Conservation (phyloP, 2,113 vertebrate genomes). For the Alaudala cheleensis region DNA sequence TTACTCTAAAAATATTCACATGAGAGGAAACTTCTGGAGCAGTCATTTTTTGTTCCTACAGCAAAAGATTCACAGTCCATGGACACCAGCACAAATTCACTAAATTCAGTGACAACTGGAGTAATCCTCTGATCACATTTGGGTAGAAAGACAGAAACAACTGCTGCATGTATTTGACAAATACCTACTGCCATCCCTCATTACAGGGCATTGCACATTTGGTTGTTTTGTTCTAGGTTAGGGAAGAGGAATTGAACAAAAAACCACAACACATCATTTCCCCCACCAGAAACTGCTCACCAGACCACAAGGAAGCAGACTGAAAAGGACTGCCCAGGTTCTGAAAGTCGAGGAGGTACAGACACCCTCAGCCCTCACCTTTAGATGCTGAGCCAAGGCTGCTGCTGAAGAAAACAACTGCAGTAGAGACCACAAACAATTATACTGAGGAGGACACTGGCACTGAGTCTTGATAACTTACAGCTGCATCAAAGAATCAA, state of each 20-base stretch:
- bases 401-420: neutral
- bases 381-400: neutral
- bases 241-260: conserved; percentile 75
- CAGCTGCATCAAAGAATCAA: neutral
- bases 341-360: neutral
- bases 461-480: conserved; percentile 35
- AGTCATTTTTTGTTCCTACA: neutral
- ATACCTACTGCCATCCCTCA: neutral
- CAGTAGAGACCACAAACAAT: neutral
- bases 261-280: conserved; percentile 26
- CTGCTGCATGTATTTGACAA: neutral
- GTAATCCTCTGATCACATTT: neutral
- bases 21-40: neutral
- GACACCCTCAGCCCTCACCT: neutral
- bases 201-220: neutral
- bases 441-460: neutral
- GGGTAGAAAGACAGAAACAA: neutral
- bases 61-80: neutral
- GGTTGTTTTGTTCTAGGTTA: conserved; percentile 62
- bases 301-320: neutral
- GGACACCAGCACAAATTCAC: neutral
- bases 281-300: neutral
- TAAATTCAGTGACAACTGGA: neutral
- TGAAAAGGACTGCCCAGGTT: neutral
- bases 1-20: neutral